Evolutionary conservation across 2,888 invertebrate genomes (phyloP), one percentile per base, ranked within the genome.

Genomic region (Cyclophora punctaria): DNA sequence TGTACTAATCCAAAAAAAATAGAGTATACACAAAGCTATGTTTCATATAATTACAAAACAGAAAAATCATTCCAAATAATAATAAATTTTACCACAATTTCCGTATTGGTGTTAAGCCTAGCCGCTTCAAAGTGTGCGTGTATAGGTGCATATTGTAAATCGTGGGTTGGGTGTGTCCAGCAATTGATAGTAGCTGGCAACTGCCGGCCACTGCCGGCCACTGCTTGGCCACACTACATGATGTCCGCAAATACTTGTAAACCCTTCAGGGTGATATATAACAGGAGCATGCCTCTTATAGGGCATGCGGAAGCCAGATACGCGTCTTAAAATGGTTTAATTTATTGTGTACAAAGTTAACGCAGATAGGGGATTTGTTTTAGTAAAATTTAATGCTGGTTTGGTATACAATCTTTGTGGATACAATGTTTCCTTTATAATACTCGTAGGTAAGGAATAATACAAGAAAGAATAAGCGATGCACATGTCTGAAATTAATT

Each of bases 101-200:
- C 20, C 42, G 6, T 44, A 33, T 44, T 34, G 44, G 44, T 44
- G 44, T 44, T 33, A 44, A 20, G 33, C 34, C 34, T 42, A 4
- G 40, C 47, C 35, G 46, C 40, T 20, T 20, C 20, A 20, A 20
- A 20, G 20, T 20, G 20, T 20, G 20, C 20, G 20, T 20, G 20
- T 20, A 20, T 20, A 20, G 20, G 20, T 20, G 69, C 62, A 67
- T 70, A 76, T 77, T 70, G 71, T 78, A 73, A 75, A 79, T 80
- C 83, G 80, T 78, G 82, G 71, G 80, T 83, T 83, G 81, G 85
- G 85, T 77, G 85, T 83, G 85, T 71, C 78, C 80, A 72, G 80
- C 73, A 69, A 79, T 78, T 72, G 77, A 80, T 78, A 79, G 73
- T 73, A 67, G 73, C 62, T 58, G 63, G 20, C 20, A 20, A 20